Base-by-base conservation (phyloP, 2,113 vertebrate genomes). In the Eurypyga helias region DNA sequence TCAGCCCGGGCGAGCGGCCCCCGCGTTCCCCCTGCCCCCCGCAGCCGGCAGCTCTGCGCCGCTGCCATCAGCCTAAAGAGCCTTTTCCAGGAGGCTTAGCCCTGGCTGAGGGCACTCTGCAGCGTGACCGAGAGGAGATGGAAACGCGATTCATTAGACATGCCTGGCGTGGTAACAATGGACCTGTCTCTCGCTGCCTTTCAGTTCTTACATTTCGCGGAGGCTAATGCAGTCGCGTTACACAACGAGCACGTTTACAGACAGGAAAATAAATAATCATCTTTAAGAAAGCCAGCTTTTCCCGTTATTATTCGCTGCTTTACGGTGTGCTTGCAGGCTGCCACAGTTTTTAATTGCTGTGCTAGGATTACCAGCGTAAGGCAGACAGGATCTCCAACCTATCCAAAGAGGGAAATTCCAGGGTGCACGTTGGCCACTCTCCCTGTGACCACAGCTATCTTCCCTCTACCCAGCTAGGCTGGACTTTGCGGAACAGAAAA, bases 101-200 rank as follows among this genome's bases (percentile, higher is more conserved):
- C 72, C 93, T 83, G 86, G 96, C 96, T 69, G 14, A 93, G 94
- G 96, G 96, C 96, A 78, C 96, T 95, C 83, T 13, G 67, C 58
- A 14, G 95, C 91, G 10, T 86, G 96, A 97, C 97, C 71, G 8
- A 85, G 87, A 94, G 96, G 97, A 97, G 95, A 60, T 13, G 75
- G 96, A 86, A 97, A 93, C 96, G 90, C 64, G 52, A 95, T 80
- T 78, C 95, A 95, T 94, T 96, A 93, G 97, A 92, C 94, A 84
- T 46, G 97, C 92, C 93, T 89, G 78, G 87, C 91, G 97, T 61
- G 95, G 3, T 29, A 85, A 92, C 97, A 90, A 83, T 49, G 83
- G 86, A 83, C 72, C 92, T 8, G 69, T 96, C 95, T 54, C 91
- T 67, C n/a, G 79, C 94, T 81, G 94, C 97, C 96, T 97, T 94